Base-by-base conservation (phyloP, 1,140 invertebrate genomes). In the Diabrotica virgifera region DNA sequence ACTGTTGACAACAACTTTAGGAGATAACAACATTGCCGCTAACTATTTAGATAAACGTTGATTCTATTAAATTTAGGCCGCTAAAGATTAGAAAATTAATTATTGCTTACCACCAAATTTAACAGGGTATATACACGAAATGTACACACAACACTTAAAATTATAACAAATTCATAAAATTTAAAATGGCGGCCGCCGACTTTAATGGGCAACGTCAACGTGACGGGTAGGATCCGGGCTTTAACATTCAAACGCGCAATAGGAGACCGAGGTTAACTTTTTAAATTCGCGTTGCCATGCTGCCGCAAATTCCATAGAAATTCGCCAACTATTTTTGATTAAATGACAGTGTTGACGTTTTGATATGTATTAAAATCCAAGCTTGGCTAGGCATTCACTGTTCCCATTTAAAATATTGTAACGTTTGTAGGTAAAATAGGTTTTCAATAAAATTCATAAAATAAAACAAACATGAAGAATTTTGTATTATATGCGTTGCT, bases 151-250 rank as follows among this genome's bases (percentile, higher is more conserved):
- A 74, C 66, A 68, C 59, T 65, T 70, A 69, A 73, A 73, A 70
- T 67, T 65, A 72, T 67, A 71, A 70, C 73, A 74, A 76, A 68
- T 76, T 68, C 69, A 68, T 65, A 68, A 68, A 75, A 70, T 72
- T 66, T 71, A 78, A 87, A 87, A 88, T 88, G 87, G 87, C 88
- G 86, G 86, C 85, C 85, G 85, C 80, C 80, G 81, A 82, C 81
- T 82, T 80, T 80, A 81, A 80, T 80, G 82, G 79, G 80, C 81
- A 83, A 88, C 87, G 86, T 87, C 87, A 89, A 88, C 87, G 87
- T 89, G 87, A 89, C 84, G 82, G 84, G 83, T 82, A 50, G 38
- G 60, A 35, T 62, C 78, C 85, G 86, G 87, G 85, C 86, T 87
- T 85, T 84, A 87, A 86, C 86, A 40, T 84, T 86, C 62, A 37